Conservation (phyloP, 2,113 vertebrate species). For the Aplodontia rufa region DNA sequence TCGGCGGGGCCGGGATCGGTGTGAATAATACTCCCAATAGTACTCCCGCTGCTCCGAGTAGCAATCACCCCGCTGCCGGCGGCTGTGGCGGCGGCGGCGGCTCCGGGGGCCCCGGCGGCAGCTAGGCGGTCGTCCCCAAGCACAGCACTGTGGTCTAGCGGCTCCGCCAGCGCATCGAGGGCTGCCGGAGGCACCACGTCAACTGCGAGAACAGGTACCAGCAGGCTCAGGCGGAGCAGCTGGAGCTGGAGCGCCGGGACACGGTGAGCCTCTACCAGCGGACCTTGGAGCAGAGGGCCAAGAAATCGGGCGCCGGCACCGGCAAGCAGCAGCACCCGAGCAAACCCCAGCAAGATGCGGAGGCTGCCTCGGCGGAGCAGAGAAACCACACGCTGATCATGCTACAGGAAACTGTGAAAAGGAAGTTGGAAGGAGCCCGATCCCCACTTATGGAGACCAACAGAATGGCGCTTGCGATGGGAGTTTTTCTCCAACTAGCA, state of each 20-base stretch:
- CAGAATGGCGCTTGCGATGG: conserved; percentile 95
- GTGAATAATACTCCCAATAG: conserved; percentile 83
- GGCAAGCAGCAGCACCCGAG: conserved; percentile 81
- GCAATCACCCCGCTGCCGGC: conserved; percentile 76
- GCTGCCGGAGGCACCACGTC: conserved; percentile 98
- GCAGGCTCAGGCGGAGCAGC: conserved; percentile 98
- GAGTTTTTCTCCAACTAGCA: conserved; percentile 93
- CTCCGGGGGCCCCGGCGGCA: conserved; percentile 75
- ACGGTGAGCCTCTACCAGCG: conserved; percentile 97
- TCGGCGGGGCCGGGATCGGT: conserved; percentile 85
- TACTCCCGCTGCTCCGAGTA: conserved; percentile 80
- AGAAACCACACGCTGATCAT: conserved; percentile 97
- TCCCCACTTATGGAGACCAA: conserved; percentile 97
- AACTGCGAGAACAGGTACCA: conserved; percentile 98
- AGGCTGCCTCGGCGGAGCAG: conserved; percentile 91
- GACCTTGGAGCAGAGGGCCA: conserved; percentile 96
- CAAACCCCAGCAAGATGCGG: conserved; percentile 91
- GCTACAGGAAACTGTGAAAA: conserved; percentile 98
- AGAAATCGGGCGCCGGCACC: conserved; percentile 88
- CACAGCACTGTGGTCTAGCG: conserved; percentile 99
- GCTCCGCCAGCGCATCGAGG: conserved; percentile 98
- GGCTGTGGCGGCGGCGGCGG: conserved; percentile 71
- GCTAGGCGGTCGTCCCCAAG: conserved; percentile 91
- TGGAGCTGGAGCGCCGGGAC: conserved; percentile 97
- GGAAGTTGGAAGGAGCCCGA: conserved; percentile 96